These are phyloP conservation scores for Ictidomys tridecemlineatus DNA, from an alignment of 2,113 vertebrate genomes.

Conservation along the genomic window DNA sequence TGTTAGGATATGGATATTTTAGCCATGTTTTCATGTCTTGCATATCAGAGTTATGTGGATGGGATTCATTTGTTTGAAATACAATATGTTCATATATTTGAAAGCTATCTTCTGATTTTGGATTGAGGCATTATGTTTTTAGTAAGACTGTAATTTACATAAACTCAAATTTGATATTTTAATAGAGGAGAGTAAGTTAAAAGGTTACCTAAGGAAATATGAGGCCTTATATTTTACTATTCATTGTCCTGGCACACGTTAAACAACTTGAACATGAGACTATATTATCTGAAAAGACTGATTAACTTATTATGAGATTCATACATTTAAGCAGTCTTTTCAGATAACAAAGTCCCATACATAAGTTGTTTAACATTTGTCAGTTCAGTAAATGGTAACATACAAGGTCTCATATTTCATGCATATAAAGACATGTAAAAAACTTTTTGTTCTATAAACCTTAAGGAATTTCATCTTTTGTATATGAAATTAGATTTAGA, in stretches of 20 bases:
- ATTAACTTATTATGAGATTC: too few species aligned
- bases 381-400: too few species aligned
- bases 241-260: neutral
- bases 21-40: conserved; percentile 42
- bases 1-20: neutral
- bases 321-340: too few species aligned
- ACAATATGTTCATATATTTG: neutral
- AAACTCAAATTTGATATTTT: conserved; percentile 35
- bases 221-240: neutral
- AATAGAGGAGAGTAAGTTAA: conserved; percentile 45
- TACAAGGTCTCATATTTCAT: too few species aligned
- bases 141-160: conserved; percentile 16
- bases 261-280: neutral
- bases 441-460: neutral
- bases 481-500: conserved; percentile 48
- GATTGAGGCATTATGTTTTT: conserved; percentile 30
- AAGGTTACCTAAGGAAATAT: conserved; percentile 13
- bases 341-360: too few species aligned
- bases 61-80: conserved; percentile 26
- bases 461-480: conserved; percentile 63
- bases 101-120: conserved; percentile 31
- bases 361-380: too few species aligned
- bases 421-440: conserved; percentile 55
- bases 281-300: neutral
- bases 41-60: neutral